Percentiles rank a stretch among this genome's conserved stretches.
These are phyloP conservation scores for Sylvia borin DNA, from an alignment of 2,797 vertebrate species.

Conservation along the genomic window DNA sequence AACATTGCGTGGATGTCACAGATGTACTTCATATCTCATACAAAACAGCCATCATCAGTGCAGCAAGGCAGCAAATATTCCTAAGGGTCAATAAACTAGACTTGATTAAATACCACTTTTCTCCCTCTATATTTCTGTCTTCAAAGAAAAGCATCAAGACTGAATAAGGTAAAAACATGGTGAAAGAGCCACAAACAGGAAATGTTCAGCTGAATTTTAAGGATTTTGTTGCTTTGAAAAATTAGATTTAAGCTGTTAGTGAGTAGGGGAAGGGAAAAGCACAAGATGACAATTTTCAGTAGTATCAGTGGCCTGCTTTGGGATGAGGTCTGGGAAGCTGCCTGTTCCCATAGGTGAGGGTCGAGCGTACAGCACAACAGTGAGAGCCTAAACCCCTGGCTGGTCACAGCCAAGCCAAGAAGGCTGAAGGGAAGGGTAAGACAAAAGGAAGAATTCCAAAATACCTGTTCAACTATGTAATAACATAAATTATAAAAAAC, in stretches of 20 bases:
- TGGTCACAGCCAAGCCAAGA: neutral
- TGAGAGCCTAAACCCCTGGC: accelerated
- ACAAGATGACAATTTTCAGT: accelerated
- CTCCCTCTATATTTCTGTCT: neutral
- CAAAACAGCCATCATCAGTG: neutral
- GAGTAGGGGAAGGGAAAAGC: neutral
- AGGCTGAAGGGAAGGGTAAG: neutral
- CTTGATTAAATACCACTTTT: neutral
- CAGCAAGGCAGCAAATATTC: neutral
- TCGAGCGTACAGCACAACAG: accelerated
- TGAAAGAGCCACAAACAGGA: neutral
- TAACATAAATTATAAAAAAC: neutral
- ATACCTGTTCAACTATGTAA: neutral
- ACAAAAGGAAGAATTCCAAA: neutral
- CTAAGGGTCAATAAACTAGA: neutral
- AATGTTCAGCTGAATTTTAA: neutral
- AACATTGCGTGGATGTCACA: neutral
- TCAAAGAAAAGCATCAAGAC: neutral
- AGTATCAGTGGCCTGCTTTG: neutral
- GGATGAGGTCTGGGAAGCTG: neutral
- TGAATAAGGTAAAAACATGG: neutral
- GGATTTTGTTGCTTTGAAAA: neutral
- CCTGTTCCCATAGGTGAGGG: neutral
- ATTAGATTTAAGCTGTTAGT: neutral
- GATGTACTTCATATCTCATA: neutral